Base-by-base conservation (phyloP, 1,140 invertebrate species). In the Hyles vespertilio region DNA sequence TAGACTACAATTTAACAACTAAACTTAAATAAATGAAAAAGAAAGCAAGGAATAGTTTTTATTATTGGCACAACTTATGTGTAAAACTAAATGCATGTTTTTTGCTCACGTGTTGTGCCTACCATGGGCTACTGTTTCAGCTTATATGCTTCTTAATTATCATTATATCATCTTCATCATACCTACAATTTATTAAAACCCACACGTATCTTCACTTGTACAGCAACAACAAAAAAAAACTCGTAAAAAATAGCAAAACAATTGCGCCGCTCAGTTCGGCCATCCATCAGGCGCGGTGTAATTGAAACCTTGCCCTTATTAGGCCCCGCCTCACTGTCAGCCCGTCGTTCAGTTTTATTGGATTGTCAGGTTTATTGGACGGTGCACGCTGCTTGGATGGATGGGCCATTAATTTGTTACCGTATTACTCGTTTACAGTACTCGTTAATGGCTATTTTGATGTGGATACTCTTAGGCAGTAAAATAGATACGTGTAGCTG, bases 331-430 rank as follows among this genome's bases (percentile, higher is more conserved):
- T 57, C 36, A 43, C 61, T 51, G 56, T 58, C 61, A 56, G 48
- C 22, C 40, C 47, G 61, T 58, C 61, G 56, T 55, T 55, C 61
- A 63, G 56, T 63, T 63, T 63, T 63, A 63, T 63, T 63, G 56
- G 61, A 63, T 50, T 51, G 56, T 51, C 56, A 53, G 56, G 32
- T 57, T 63, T 63, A 63, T 63, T 63, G 61, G 56, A 58, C 58
- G 57, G 61, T 63, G 48, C 54, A 44, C 56, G 52, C 6, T 54
- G 50, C 8, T 34, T 51, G 36, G 61, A 63, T 58, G 61, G 56
- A 63, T 63, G 46, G 61, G 47, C 56, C 61, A 63, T 63, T 63
- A 63, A 63, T 63, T 63, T 63, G 61, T 63, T 55, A 59, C 57
- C 56, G 56, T 47, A 63, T 63, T 55, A 58, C 56, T 45, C 5